Base-by-base conservation (phyloP, 2,888 invertebrate species). In the Morpho helenor region DNA sequence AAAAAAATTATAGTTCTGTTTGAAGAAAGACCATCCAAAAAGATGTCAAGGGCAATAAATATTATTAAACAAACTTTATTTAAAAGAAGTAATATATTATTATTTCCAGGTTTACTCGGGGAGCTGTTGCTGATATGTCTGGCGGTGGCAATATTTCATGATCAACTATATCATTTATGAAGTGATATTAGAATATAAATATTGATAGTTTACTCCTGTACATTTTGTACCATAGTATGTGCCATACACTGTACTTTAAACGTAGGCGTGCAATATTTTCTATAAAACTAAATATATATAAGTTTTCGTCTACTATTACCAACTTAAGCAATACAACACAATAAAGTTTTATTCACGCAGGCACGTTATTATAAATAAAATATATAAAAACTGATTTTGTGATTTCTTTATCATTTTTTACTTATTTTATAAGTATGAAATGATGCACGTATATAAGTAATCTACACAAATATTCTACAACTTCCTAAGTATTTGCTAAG, bases 201-300 rank as follows among this genome's bases (percentile, higher is more conserved):
- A 86, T 51, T 59, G 79, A 77, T 70, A 70, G 66, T 77, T 46
- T 57, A 83, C 82, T 84, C 82, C 82, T 90, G 88, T 89, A 90
- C 82, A 90, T 88, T 87, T 89, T 90, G 88, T 90, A 89, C 78
- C 67, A 86, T 88, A 89, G 82, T 77, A 78, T 84, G 89, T 87
- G 88, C 87, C 87, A 81, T 85, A 85, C 83, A 84, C 82, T 70
- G 84, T 87, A 87, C 83, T 86, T 81, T 71, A 68, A 65, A 80
- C 70, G 85, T 88, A 88, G 88, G 76, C 72, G 74, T 74, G 85
- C 83, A 83, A 83, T 80, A 81, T 88, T 88, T 86, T 88, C 83
- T 85, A 86, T 79, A 79, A 81, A 75, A 74, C 73, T 72, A 73
- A 64, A 66, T 72, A 72, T 64, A 66, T 73, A 76, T 80, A 76